phyloP scores from a whole-genome alignment of 2,797 vertebrate genomes.

The Neosilurus mollespiculum region DNA sequence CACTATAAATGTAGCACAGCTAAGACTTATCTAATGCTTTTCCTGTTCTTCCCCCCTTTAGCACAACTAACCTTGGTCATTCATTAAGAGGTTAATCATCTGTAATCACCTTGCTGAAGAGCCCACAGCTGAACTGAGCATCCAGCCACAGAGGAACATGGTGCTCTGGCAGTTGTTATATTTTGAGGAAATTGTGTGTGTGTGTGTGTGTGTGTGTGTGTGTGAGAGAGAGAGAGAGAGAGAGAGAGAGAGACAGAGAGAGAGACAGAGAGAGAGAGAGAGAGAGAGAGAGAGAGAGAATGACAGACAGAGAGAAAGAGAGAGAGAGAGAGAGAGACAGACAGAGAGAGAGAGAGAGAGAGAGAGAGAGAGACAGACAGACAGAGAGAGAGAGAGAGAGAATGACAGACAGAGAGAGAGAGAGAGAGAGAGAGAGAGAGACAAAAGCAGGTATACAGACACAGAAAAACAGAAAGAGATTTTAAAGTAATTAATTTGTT shows the following conservation, averaged over 20 bases:
- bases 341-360: too few species aligned
- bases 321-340: too few species aligned
- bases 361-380: too few species aligned
- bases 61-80: not conserved
- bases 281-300: too few species aligned
- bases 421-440: too few species aligned
- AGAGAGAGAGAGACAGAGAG: not conserved
- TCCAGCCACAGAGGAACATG: slow-evolving; percentile 55
- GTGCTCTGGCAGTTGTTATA: slow-evolving; percentile 48
- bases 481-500: slow-evolving; percentile 47
- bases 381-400: too few species aligned
- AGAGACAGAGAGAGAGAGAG: too few species aligned
- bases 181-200: slow-evolving; percentile 33
- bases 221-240: not conserved
- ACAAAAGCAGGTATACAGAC: not conserved
- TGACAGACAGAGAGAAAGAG: too few species aligned
- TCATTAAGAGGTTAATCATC: slow-evolving; percentile 10
- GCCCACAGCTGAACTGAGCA: slow-evolving; percentile 40
- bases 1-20: not conserved
- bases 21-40: not conserved
- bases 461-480: slow-evolving; percentile 34
- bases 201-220: too few species aligned
- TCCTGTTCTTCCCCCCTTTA: not conserved
- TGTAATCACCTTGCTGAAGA: slow-evolving; percentile 46
- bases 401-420: too few species aligned